Base-by-base conservation (phyloP, 2,888 invertebrate genomes). In the Eumerus sabulonum region DNA sequence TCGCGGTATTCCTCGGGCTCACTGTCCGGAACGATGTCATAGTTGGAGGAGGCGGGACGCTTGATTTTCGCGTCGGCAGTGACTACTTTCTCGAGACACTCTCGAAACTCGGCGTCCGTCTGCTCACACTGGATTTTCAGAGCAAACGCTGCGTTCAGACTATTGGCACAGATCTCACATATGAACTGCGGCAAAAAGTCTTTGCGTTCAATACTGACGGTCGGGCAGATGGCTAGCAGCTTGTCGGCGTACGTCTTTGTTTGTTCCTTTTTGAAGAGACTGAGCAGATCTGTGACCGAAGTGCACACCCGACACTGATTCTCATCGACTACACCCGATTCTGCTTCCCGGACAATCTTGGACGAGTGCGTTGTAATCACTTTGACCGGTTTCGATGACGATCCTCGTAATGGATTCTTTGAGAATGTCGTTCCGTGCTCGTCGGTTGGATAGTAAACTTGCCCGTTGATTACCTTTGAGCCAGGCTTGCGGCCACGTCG, bases 151-250 rank as follows among this genome's bases (percentile, higher is more conserved):
- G 87, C 85, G 12, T 85, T 86, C 12, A 90, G 85, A 73, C 88
- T 88, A 45, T 85, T 85, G 70, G 86, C 83, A 82, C 90, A 90
- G 12, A 83, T 73, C 17, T 83, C 83, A 81, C 90, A 90, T 17
- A 90, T 87, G 53, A 85, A 88, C 68, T 89, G 88, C 1, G 90
- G 90, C 81, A 90, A 85, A 59, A 86, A 89, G 82, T 90, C 90
- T 76, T 88, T 87, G 27, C 83, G 84, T 11, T 85, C 84, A 54
- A 90, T 88, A 67, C 86, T 85, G 1, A 90, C 87, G 3, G 84
- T 84, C n/a, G 89, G 86, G 66, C 90, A 89, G 19, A 89, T 83
- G 1, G 84, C 83, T 86, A 89, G 87, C 68, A 90, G 82, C 83
- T 89, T 86, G 62, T 89, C 89, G 9, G 89, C 89, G 11, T 89